phyloP scores from a whole-genome alignment of 2,113 vertebrate species.

The Protobothrops mucrosquamatus region DNA sequence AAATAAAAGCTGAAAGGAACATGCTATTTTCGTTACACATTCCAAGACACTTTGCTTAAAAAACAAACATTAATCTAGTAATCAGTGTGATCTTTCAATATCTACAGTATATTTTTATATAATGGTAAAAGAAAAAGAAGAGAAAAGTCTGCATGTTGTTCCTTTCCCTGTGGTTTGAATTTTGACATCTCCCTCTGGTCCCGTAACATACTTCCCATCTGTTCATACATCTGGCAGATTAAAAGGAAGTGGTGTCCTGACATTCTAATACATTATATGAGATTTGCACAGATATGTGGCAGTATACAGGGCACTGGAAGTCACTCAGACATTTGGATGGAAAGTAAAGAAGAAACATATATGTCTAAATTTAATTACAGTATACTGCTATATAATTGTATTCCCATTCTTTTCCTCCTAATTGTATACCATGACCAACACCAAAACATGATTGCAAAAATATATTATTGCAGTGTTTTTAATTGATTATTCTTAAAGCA shows the following conservation, averaged over 20 bases:
- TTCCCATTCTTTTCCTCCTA: neutral
- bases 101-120: neutral
- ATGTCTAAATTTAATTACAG: neutral
- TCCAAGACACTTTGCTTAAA: neutral
- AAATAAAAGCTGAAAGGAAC: fast-evolving
- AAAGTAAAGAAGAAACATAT: neutral
- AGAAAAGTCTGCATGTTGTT: neutral
- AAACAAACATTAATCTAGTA: neutral
- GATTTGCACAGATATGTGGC: neutral
- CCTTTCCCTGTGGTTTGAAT: conserved; percentile 30
- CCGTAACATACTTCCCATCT: conserved; percentile 61
- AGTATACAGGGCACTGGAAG: neutral
- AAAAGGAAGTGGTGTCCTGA: conserved; percentile 49
- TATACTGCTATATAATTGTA: neutral
- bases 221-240: conserved; percentile 60
- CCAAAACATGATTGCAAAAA: neutral
- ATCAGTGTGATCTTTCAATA: neutral
- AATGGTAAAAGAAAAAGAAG: neutral
- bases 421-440: neutral
- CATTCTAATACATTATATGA: conserved; percentile 29
- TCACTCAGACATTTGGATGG: neutral
- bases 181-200: conserved; percentile 40
- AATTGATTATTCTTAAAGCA: neutral
- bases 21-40: fast-evolving
- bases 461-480: neutral